phyloP scores from a whole-genome alignment of 2,888 invertebrate genomes.

The Beris morrisii region DNA sequence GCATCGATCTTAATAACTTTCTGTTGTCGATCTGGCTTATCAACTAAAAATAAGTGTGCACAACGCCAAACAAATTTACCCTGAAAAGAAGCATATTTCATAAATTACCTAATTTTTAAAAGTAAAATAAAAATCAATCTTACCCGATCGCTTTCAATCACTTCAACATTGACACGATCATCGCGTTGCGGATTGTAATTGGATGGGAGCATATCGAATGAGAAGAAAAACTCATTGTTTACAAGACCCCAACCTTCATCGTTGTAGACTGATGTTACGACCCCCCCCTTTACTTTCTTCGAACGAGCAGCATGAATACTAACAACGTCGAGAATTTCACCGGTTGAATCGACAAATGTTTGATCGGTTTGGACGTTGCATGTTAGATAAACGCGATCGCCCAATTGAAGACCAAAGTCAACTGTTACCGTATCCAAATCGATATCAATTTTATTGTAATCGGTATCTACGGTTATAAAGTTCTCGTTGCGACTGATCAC shows the following conservation, averaged over 20 bases:
- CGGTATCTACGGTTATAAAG: constrained; percentile 54
- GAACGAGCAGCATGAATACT: constrained; percentile 64
- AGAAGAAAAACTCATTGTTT: constrained; percentile 63
- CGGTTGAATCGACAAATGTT: constrained; percentile 56
- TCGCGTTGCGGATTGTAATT: constrained; percentile 62
- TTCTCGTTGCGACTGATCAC: constrained; percentile 44
- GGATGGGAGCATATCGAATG: constrained; percentile 58
- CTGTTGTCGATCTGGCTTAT: neutral
- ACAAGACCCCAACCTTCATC: constrained; percentile 63
- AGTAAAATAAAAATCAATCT: constrained; percentile 17
- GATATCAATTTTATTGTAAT: constrained; percentile 61
- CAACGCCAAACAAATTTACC: constrained; percentile 54
- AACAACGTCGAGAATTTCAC: constrained; percentile 64
- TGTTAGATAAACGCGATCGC: constrained; percentile 69
- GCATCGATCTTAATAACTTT: constrained; percentile 17
- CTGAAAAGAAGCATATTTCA: constrained; percentile 40
- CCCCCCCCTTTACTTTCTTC: constrained; percentile 59
- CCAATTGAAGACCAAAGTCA: constrained; percentile 67
- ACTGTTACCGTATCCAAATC: constrained; percentile 65
- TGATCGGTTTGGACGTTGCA: constrained; percentile 66
- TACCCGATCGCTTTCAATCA: constrained; percentile 70
- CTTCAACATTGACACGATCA: constrained; percentile 66
- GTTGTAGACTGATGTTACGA: constrained; percentile 52
- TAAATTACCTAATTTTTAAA: constrained; percentile 54
- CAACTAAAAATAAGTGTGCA: constrained; percentile 39